Conservation (phyloP, 2,797 vertebrate genomes). For the Parotocinclus haroldoi region DNA sequence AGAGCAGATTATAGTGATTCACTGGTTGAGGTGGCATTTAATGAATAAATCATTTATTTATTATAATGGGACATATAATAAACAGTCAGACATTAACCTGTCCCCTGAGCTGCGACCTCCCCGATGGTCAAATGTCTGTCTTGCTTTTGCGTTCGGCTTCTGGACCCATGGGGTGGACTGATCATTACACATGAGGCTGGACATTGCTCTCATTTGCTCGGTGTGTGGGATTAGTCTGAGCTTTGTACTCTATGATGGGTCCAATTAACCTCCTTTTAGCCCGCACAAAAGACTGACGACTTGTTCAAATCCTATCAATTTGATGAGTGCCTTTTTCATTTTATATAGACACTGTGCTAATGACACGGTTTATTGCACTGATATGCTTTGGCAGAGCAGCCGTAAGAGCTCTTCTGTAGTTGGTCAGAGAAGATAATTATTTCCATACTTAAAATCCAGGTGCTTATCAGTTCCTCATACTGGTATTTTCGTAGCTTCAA, state of each 20-base stretch:
- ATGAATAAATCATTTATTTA: too few species aligned
- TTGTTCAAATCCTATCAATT: constrained; percentile 8
- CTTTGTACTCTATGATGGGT: constrained; percentile 7
- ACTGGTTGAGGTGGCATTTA: constrained; percentile 44
- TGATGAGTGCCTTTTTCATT: background rate
- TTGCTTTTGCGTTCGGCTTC: background rate
- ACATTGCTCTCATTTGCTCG: constrained; percentile 5
- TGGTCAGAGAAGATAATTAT: too few species aligned
- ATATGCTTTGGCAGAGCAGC: background rate
- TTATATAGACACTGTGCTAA: too few species aligned
- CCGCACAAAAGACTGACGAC: background rate
- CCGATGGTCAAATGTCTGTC: constrained; percentile 7
- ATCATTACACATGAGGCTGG: constrained; percentile 28
- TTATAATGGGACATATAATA: too few species aligned
- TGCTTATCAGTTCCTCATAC: too few species aligned
- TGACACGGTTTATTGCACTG: background rate
- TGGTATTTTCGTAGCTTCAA: too few species aligned
- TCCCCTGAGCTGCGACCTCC: constrained; percentile 22
- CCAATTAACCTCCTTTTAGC: constrained; percentile 13
- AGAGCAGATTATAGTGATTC: constrained; percentile 41
- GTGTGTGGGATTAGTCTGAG: constrained; percentile 16
- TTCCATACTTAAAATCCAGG: too few species aligned
- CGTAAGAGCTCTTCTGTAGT: too few species aligned
- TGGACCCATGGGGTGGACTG: constrained; percentile 3
- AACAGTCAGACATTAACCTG: constrained; percentile 15